Evolutionary conservation across 2,888 invertebrate species (phyloP).

Genomic region (Parascotia fuliginaria): DNA sequence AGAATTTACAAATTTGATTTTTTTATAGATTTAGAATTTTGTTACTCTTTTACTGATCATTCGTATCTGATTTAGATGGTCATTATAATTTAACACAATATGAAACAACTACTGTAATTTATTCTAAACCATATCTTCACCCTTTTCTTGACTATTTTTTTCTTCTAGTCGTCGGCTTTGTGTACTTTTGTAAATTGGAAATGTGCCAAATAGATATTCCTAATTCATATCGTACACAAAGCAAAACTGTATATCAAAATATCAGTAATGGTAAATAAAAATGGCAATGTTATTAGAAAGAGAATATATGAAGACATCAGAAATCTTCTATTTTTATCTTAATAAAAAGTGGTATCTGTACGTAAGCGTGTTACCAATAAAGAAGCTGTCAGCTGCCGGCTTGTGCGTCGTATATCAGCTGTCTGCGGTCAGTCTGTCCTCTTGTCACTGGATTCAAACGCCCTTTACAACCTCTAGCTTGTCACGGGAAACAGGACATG

Average conservation of each 20-base stretch:
- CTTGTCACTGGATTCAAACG: background rate
- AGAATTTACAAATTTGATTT: too few species aligned
- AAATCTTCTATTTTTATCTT: too few species aligned
- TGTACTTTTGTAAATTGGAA: constrained; percentile 33
- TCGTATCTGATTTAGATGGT: constrained; percentile 6
- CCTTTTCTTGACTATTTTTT: too few species aligned
- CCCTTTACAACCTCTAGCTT: background rate
- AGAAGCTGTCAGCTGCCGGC: background rate
- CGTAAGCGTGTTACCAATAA: background rate
- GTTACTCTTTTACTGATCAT: too few species aligned
- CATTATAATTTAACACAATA: background rate
- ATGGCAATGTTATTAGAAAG: too few species aligned
- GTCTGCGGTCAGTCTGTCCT: background rate
- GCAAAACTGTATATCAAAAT: constrained; percentile 16
- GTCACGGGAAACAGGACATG: background rate
- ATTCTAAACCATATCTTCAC: too few species aligned
- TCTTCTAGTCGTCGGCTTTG: constrained; percentile 39
- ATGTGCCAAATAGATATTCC: constrained; percentile 36
- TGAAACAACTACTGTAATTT: too few species aligned
- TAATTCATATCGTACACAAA: constrained; percentile 25
- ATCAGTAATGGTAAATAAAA: background rate
- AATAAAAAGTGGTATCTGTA: background rate
- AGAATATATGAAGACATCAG: too few species aligned
- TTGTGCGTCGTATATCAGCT: background rate
- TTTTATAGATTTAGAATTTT: too few species aligned